A percentile compares a stretch with the other conserved stretches of the same genome.
These are phyloP conservation scores for Sarcophaga subvicina DNA, from an alignment of 2,888 invertebrate species.

Conservation along the genomic window DNA sequence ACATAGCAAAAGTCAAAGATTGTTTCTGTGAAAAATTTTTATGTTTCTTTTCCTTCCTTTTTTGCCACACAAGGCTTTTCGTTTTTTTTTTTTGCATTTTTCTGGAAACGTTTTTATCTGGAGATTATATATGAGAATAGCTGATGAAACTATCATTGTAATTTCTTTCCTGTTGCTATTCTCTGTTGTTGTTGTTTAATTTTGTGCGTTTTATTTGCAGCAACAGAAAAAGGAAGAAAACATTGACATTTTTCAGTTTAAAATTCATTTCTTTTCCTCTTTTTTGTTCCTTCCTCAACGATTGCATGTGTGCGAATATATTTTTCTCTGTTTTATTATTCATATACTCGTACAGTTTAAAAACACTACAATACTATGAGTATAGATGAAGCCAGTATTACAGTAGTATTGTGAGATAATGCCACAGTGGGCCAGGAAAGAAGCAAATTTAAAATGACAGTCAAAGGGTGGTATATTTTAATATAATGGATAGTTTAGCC, in stretches of 20 bases:
- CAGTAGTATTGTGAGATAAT: not conserved
- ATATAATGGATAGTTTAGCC: no score
- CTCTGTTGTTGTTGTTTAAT: not conserved
- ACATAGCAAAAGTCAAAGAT: slow-evolving; percentile 15
- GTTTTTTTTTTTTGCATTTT: not conserved
- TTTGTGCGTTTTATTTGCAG: slow-evolving; percentile 15
- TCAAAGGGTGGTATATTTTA: no score
- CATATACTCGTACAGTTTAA: slow-evolving; percentile 25
- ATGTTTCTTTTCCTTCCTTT: slow-evolving; percentile 2
- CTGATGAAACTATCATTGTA: not conserved
- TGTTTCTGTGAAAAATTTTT: slow-evolving; percentile 7
- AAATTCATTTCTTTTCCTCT: slow-evolving; percentile 17
- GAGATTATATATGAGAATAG: slow-evolving; percentile 30
- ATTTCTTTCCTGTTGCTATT: not conserved
- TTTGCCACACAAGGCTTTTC: no score
- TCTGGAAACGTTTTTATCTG: slow-evolving; percentile 17
- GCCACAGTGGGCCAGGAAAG: not conserved
- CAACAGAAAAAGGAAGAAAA: not conserved
- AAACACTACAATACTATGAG: not conserved
- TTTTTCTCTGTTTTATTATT: slow-evolving; percentile 23
- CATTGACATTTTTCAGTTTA: slow-evolving; percentile 7
- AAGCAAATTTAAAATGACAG: not conserved
- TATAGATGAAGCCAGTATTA: not conserved
- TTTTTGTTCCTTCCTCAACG: not conserved
- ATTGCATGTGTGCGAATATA: slow-evolving; percentile 10